Conservation (phyloP, 2,113 vertebrate species). For the Cacatua alba region DNA sequence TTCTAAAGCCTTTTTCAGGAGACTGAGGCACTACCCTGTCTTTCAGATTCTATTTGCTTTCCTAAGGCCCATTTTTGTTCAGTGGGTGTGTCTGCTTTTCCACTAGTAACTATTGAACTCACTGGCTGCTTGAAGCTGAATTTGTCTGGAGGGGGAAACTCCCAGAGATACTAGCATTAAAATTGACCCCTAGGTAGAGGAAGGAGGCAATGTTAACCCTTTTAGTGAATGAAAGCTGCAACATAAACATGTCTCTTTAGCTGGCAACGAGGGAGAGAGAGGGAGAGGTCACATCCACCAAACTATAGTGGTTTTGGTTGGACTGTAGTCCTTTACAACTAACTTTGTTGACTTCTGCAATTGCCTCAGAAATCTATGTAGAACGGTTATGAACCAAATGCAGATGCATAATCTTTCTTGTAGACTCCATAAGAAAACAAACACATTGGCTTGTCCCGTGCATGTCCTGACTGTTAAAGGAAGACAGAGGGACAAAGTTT, state of each 20-base stretch:
- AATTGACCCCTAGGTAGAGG: background rate
- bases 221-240: background rate
- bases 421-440: background rate
- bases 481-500: background rate
- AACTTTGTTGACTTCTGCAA: background rate
- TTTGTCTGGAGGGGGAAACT: background rate
- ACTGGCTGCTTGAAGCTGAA: background rate
- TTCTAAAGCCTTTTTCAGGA: background rate
- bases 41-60: background rate
- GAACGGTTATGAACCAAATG: background rate
- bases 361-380: background rate
- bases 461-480: background rate
- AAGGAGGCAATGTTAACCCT: background rate
- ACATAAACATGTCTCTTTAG: background rate
- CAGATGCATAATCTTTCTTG: background rate
- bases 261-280: background rate
- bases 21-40: background rate
- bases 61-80: background rate
- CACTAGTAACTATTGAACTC: background rate
- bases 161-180: background rate
- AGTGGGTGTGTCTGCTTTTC: background rate
- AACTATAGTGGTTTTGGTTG: background rate
- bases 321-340: background rate
- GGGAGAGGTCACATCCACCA: background rate
- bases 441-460: background rate